Conservation (phyloP, 2,888 invertebrate genomes). For the Morpho deidamia region DNA sequence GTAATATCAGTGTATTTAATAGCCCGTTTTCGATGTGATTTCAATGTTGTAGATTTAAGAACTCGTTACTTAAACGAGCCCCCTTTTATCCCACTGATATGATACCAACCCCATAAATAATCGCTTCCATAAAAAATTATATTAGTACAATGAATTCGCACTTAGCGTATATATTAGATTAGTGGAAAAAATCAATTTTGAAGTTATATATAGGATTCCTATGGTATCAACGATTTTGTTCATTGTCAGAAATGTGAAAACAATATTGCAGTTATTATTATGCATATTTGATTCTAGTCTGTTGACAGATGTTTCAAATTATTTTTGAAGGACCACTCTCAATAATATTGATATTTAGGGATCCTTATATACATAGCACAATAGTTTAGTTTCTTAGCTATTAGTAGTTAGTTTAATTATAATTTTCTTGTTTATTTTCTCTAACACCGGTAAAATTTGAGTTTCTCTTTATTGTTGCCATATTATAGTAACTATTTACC, state of each 20-base stretch:
- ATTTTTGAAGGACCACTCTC: too few species aligned
- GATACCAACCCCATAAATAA: slow-evolving; percentile 41
- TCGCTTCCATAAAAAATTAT: slow-evolving; percentile 43
- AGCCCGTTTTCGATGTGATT: slow-evolving; percentile 25
- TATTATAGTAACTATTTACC: slow-evolving; percentile 67
- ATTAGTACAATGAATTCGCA: slow-evolving; percentile 66
- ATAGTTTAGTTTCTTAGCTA: slow-evolving; percentile 45
- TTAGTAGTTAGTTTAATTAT: slow-evolving; percentile 36
- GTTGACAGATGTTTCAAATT: too few species aligned
- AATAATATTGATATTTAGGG: background rate
- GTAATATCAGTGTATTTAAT: slow-evolving; percentile 7
- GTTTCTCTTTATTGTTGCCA: slow-evolving; percentile 63
- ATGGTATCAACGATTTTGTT: background rate
- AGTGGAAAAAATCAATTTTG: slow-evolving; percentile 1
- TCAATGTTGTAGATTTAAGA: slow-evolving; percentile 22
- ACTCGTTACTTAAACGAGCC: slow-evolving; percentile 21
- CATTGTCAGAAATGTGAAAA: background rate
- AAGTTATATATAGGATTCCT: slow-evolving; percentile 1
- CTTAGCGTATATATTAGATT: slow-evolving; percentile 27
- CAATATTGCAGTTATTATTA: too few species aligned
- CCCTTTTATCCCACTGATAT: slow-evolving; percentile 23
- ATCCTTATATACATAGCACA: slow-evolving; percentile 12
- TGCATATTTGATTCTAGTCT: too few species aligned
- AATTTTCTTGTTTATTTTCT: slow-evolving; percentile 40
- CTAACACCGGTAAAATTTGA: slow-evolving; percentile 22